Evolutionary conservation across 2,888 invertebrate species (phyloP), one percentile per base, ranked within the genome.

Genomic region (Eupithecia abbreviata): DNA sequence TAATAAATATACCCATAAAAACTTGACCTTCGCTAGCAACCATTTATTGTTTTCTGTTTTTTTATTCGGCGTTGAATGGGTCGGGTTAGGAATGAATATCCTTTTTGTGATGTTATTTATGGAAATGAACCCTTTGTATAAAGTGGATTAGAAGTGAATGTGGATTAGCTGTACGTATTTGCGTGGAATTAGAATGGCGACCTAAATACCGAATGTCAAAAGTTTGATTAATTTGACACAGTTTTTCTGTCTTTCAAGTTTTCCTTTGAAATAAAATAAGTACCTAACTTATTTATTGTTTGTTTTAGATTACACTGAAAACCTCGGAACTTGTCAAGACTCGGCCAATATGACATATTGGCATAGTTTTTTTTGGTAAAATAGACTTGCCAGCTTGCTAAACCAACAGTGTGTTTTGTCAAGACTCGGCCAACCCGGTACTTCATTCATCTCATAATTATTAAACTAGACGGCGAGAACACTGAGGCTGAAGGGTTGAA

Each of bases 71-170:
- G 4, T 18, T 18, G 30, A 69, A 49, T 18, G 47, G 73, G 78
- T 65, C 41, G 45, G 75, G 71, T 76, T 68, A 67, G 66, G 76
- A 78, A 73, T 58, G 75, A 73, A 65, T 43, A 71, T 68, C 43
- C 62, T 68, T 55, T 75, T 75, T 74, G 78, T 78, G 66, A 66
- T 68, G 78, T 74, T 78, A 76, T 74, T 78, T 81, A 81, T 82
- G 82, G 74, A 81, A 82, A 79, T 80, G 76, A 76, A 77, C 75
- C 78, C 78, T 79, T 80, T 79, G 75, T 75, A 78, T 78, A 77
- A 80, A 79, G 78, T 80, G 80, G 76, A 83, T 80, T 80, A 79
- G 78, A 82, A 81, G 74, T 77, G 80, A 78, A 80, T 79, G 78
- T n/a, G n/a, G n/a, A n/a, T n/a, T n/a, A n/a, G n/a, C 79, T 74